phyloP scores from a whole-genome alignment of 2,113 vertebrate species.

The Haplotaxodon microlepis region DNA sequence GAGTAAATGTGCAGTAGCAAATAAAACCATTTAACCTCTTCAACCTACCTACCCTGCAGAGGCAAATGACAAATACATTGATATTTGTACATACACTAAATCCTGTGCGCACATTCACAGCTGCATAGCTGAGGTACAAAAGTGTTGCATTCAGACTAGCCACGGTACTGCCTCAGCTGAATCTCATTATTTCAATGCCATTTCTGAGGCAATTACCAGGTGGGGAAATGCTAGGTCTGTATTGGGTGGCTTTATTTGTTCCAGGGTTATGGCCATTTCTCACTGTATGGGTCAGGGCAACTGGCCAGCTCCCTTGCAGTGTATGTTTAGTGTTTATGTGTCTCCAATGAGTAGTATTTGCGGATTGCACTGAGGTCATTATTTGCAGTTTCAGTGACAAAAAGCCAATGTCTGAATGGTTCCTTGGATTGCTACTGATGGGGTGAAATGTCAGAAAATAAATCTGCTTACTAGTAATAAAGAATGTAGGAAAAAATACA shows the following conservation, averaged over 20 bases:
- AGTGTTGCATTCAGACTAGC: neutral
- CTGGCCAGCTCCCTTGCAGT: neutral
- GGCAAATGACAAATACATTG: conserved; percentile 31
- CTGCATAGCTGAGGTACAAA: neutral
- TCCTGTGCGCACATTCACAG: neutral
- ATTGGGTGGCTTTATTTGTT: conserved; percentile 35
- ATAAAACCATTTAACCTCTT: conserved; percentile 54
- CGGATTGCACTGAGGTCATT: neutral
- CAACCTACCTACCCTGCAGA: conserved; percentile 6
- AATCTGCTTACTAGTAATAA: neutral
- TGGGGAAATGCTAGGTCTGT: neutral
- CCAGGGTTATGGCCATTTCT: conserved; percentile 21
- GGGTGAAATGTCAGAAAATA: conserved; percentile 4
- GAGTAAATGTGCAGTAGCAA: conserved; percentile 35
- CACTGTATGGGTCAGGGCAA: neutral
- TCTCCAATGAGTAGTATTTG: neutral
- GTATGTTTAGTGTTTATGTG: neutral
- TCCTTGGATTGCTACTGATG: neutral
- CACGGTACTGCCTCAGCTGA: conserved; percentile 9
- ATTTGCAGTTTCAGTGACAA: neutral
- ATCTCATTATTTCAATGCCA: conserved; percentile 37
- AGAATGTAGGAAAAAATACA: neutral
- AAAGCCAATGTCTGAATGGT: neutral
- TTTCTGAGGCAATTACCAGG: conserved; percentile 32
- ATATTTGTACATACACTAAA: neutral